Base-by-base conservation (phyloP, 2,797 vertebrate genomes). In the Gouania willdenowi region DNA sequence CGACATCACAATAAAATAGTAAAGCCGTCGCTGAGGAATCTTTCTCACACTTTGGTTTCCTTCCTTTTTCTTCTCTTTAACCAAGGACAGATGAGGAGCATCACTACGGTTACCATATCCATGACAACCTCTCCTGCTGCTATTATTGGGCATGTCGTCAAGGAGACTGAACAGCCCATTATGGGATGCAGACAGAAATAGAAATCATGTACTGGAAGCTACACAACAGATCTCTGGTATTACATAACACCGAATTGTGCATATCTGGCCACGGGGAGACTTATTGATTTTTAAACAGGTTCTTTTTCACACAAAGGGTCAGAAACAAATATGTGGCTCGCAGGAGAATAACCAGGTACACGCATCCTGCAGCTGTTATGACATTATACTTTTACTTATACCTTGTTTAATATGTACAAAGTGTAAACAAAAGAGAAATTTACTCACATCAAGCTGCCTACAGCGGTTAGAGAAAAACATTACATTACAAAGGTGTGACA, bases 51-150 rank as follows among this genome's bases (percentile, higher is more conserved):
- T 60, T 73, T 67, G 36, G 71, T 77, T 80, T 64, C 75, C 63
- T 77, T 52, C 48, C 17, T 52, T 61, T 48, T 52, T 50, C 51
- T n/a, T n/a, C 57, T 66, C 46, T 61, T 64, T 68, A 76, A 81
- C 77, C 77, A 75, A 71, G 72, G 77, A 77, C 50, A 76, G 73
- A 72, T 71, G 71, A 81, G 76, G 77, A 75, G 71, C 75, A 87
- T 87, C 78, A 57, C 86, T 83, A 87, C 77, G 80, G 87, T 82
- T 84, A 87, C 85, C 78, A 88, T 87, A 86, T 84, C 86, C 86
- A 88, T 89, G 87, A 88, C 87, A 89, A 89, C 86, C 79, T 76
- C 65, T 63, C 56, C 56, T 12, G 47, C 65, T 76, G 79, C 80
- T 81, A 81, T 81, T 80, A 84, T 81, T 76, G 81, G 79, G 51